Evolutionary conservation across 1,140 invertebrate genomes (phyloP).

Genomic region (Pogonomyrmex californicus): DNA sequence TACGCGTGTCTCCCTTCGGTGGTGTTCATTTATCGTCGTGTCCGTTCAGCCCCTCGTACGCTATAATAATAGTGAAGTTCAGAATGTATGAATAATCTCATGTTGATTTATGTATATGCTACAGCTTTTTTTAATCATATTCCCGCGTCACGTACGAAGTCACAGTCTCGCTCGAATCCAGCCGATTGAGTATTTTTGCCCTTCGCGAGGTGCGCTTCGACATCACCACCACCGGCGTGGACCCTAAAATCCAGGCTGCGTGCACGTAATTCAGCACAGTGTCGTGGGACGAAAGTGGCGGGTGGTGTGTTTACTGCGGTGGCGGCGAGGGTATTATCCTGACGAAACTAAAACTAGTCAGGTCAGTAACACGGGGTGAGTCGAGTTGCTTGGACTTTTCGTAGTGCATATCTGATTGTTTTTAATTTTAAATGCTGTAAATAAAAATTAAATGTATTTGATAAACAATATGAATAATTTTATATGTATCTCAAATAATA

Average conservation of each 20-base stretch:
- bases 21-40: constrained; percentile 5
- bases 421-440: neutral
- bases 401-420: neutral
- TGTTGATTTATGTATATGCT: constrained; percentile 30
- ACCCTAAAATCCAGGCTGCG: constrained; percentile 44
- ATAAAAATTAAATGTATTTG: constrained; percentile 5
- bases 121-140: constrained; percentile 27
- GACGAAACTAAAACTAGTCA: constrained; percentile 55
- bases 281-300: constrained; percentile 62
- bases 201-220: neutral
- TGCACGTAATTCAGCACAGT: constrained; percentile 56
- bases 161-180: constrained; percentile 24
- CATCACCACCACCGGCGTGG: constrained; percentile 19
- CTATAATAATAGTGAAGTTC: neutral
- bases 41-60: neutral
- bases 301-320: constrained; percentile 62
- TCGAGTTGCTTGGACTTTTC: constrained; percentile 27
- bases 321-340: constrained; percentile 61
- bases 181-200: constrained; percentile 27
- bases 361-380: constrained; percentile 62
- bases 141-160: constrained; percentile 5
- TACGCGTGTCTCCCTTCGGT: neutral
- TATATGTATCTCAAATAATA: neutral
- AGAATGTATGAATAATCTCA: constrained; percentile 5
- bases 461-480: neutral